Evolutionary conservation across 2,113 vertebrate genomes (phyloP).

Genomic region (Hyperopisus bebe): DNA sequence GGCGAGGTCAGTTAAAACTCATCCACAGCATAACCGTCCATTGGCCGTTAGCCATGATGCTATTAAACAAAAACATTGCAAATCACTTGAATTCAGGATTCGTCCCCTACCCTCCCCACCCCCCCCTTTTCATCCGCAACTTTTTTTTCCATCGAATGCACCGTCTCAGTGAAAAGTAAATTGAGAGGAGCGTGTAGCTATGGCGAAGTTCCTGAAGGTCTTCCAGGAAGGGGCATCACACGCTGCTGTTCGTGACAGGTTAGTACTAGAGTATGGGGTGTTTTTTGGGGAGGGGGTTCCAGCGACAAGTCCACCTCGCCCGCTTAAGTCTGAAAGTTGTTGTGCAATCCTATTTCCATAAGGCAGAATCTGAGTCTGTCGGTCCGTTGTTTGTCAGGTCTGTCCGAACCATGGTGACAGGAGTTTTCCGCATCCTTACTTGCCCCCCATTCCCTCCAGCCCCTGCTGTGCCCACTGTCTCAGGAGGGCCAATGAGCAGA

Average conservation of each 20-base stretch:
- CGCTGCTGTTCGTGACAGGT: conserved; percentile 21
- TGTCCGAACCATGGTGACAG: conserved; percentile 15
- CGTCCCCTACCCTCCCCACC: neutral
- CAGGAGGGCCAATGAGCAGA: conserved; percentile 30
- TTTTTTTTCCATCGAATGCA: neutral
- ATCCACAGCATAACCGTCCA: too few relatives aligned
- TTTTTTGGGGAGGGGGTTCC: conserved; percentile 13
- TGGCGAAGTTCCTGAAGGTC: neutral
- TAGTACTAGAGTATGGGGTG: neutral
- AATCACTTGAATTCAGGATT: neutral
- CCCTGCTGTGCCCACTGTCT: conserved; percentile 20
- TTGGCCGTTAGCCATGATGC: neutral
- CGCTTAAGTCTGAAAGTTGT: conserved; percentile 8
- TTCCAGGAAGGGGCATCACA: neutral
- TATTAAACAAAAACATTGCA: neutral
- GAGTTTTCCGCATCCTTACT: conserved; percentile 13
- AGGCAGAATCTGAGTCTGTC: conserved; percentile 31
- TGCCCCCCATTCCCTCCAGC: conserved; percentile 16
- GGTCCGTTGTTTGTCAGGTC: conserved; percentile 26
- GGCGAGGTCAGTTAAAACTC: neutral
- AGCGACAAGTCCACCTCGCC: conserved; percentile 6
- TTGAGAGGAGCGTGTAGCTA: conserved; percentile 9
- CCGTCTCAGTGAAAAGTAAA: conserved; percentile 6
- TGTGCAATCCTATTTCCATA: conserved; percentile 23
- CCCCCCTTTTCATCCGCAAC: neutral